Percentiles rank a stretch among this genome's conserved stretches.
These are phyloP conservation scores for Miichthys miiuy DNA, from an alignment of 2,797 vertebrate species.

Conservation along the genomic window DNA sequence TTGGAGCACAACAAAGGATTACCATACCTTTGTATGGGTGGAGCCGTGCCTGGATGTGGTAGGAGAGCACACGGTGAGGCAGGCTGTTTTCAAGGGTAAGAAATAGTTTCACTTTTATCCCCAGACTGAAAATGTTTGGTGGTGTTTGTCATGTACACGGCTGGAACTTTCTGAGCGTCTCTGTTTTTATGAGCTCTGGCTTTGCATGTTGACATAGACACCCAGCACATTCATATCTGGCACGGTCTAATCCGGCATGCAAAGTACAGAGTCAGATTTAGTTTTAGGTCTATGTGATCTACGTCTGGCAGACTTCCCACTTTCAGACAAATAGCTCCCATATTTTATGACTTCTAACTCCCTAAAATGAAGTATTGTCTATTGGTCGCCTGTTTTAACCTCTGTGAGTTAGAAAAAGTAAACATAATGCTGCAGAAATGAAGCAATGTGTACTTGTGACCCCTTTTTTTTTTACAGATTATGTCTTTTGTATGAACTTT, in stretches of 20 bases:
- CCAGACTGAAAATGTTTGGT: neutral
- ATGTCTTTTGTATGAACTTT: too few species aligned
- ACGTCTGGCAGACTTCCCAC: neutral
- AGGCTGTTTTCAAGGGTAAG: constrained; percentile 90
- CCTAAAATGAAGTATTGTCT: neutral
- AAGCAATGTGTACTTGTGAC: too few species aligned
- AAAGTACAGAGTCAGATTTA: neutral
- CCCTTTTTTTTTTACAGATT: too few species aligned
- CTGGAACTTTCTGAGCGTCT: neutral
- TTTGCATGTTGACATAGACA: neutral
- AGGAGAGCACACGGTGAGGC: constrained; percentile 53
- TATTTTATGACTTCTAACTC: neutral
- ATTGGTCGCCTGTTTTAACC: neutral
- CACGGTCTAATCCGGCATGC: neutral
- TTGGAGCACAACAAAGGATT: constrained; percentile 91
- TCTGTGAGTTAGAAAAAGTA: neutral
- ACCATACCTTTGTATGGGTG: constrained; percentile 92
- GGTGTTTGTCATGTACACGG: constrained; percentile 38
- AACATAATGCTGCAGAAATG: too few species aligned
- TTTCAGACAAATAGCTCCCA: neutral
- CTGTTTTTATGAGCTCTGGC: constrained; percentile 14
- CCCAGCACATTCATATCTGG: neutral
- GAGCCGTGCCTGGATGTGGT: constrained; percentile 61
- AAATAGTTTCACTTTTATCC: constrained; percentile 8
- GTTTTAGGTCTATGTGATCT: neutral